Base-by-base conservation (phyloP, 2,888 invertebrate genomes). In the Diarsia brunnea region DNA sequence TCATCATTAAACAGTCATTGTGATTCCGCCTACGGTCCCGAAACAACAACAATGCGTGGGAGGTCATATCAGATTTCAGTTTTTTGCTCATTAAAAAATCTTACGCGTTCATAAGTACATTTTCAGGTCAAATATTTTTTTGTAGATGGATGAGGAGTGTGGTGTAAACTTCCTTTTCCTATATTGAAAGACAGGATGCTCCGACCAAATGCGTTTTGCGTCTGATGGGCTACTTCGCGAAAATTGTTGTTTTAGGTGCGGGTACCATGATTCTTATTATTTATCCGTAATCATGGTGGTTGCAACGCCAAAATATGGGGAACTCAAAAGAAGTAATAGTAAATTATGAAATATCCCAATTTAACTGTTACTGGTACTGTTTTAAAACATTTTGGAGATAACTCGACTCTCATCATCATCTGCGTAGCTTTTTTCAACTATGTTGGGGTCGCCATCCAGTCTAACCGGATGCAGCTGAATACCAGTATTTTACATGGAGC, bases 1-100 rank as follows among this genome's bases (percentile, higher is more conserved):
- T 43, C 43, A 63, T 63, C 43, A 43, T 43, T 63, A 63, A 8
- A n/a, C 63, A 16, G 43, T 63, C 43, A 43, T 63, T n/a, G 43
- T 43, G 43, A 63, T 63, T 63, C 45, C 61, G n/a, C 27, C 61
- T 24, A 51, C 55, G 16, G 8, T 7, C 1, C 19, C 7, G 51
- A 19, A 73, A 73, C 21, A 53, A 51, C 66, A 72, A 58, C 47
- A 73, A 69, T 47, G 63, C 43, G 58, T 69, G 38, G 16, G 43
- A 47, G 21, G 43, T 27, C 7, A 31, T 5, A 27, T 27, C 7
- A 31, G 10, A 27, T 27, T 60, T 27, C 27, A 38, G n/a, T 55
- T 47, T 58, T 12, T 27, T 2, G 4, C 66, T 64, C 27, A 47
- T 55, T 71, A 31, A 10, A 69, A 71, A 47, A 24, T 5, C 31